Conservation (phyloP, 1,140 invertebrate species). For the Drosophila ogumai region DNA sequence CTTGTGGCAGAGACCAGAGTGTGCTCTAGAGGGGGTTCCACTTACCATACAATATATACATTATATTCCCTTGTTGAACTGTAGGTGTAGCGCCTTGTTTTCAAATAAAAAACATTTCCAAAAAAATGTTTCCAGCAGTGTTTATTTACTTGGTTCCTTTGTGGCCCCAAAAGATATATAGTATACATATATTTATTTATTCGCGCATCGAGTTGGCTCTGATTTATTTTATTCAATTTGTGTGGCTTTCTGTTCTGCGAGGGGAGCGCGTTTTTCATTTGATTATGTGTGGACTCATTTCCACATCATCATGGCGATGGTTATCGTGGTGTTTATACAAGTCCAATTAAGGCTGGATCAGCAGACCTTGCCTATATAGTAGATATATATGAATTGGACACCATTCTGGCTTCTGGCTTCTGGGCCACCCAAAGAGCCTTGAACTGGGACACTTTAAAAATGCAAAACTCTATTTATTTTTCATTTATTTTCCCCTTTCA, state of each 20-base stretch:
- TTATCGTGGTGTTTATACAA: slow-evolving; percentile 64
- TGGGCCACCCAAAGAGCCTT: slow-evolving; percentile 35
- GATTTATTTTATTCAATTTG: slow-evolving; percentile 65
- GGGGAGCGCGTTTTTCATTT: slow-evolving; percentile 34
- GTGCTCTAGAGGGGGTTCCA: slow-evolving; percentile 13
- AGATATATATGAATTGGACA: slow-evolving; percentile 55
- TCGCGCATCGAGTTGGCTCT: slow-evolving; percentile 55
- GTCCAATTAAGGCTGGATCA: slow-evolving; percentile 73
- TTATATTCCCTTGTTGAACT: background rate
- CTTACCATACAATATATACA: background rate
- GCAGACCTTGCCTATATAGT: slow-evolving; percentile 53
- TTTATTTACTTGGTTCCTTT: slow-evolving; percentile 32
- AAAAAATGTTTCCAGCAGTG: slow-evolving; percentile 49
- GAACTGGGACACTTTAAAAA: background rate
- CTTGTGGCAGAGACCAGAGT: slow-evolving; percentile 21
- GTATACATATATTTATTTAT: slow-evolving; percentile 39
- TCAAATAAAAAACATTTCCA: slow-evolving; percentile 34
- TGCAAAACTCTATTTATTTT: background rate
- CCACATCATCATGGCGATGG: slow-evolving; percentile 31
- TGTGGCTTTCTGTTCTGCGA: slow-evolving; percentile 27
- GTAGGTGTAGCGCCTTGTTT: slow-evolving; percentile 19
- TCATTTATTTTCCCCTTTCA: slow-evolving; percentile 74
- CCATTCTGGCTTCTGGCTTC: slow-evolving; percentile 18
- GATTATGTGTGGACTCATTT: slow-evolving; percentile 51
- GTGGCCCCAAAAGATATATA: slow-evolving; percentile 39